Conservation (phyloP, 2,888 invertebrate species). For the Melanchra persicariae region DNA sequence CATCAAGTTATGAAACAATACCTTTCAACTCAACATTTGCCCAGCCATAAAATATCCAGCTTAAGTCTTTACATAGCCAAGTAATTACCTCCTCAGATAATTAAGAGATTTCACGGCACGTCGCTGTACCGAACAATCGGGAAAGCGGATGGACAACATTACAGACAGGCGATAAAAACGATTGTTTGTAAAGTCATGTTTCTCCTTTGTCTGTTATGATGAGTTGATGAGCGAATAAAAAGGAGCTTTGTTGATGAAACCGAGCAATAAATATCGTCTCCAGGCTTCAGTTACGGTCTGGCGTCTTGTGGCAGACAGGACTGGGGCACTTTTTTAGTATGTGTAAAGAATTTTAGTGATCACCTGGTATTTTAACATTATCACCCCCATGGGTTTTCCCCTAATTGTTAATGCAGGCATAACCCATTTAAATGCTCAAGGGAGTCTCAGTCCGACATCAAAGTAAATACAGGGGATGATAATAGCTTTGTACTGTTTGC, state of each 20-base stretch:
- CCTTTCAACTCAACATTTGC: conserved; percentile 12
- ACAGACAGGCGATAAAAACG: conserved; percentile 47
- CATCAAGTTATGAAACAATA: conserved; percentile 1
- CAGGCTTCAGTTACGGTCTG: neutral
- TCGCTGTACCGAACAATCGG: conserved; percentile 37
- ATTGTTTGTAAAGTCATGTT: conserved; percentile 46
- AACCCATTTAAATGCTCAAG: conserved; percentile 30
- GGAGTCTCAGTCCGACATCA: conserved; percentile 45
- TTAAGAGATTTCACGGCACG: conserved; percentile 74
- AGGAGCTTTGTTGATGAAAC: neutral
- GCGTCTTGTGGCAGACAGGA: neutral
- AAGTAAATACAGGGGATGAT: conserved; percentile 54
- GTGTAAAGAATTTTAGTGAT: conserved; percentile 26
- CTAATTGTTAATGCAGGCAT: conserved; percentile 25
- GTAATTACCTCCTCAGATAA: conserved; percentile 77
- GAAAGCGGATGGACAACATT: conserved; percentile 48
- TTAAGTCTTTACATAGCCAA: conserved; percentile 48
- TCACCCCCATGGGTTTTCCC: conserved; percentile 9
- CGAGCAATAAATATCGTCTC: neutral
- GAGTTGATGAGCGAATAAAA: conserved; percentile 8
- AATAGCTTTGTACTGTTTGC: conserved; percentile 54
- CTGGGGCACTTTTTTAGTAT: neutral
- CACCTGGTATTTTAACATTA: conserved; percentile 21
- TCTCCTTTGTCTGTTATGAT: conserved; percentile 22
- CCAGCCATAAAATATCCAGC: conserved; percentile 19